phyloP scores from a whole-genome alignment of 2,888 invertebrate genomes.

The Homarus gammarus region DNA sequence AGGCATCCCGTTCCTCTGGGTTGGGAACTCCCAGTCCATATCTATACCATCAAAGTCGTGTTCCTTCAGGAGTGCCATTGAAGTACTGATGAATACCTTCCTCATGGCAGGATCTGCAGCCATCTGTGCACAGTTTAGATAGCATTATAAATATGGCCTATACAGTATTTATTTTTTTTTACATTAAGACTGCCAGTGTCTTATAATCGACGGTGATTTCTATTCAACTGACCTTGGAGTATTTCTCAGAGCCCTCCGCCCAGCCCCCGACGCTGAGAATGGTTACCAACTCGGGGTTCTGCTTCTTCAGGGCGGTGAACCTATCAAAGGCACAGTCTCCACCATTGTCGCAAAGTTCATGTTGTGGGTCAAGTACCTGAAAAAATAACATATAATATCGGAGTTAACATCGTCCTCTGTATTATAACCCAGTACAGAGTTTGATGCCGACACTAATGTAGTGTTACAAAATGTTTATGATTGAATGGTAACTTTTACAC shows the following conservation, averaged over 20 bases:
- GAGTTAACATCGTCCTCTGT: not conserved
- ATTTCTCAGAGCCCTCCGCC: conserved; percentile 55
- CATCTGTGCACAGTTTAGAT: no score
- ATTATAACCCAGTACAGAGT: not conserved
- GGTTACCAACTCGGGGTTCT: conserved; percentile 38
- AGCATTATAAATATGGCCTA: no score
- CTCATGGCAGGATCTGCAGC: conserved; percentile 79
- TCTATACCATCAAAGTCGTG: conserved; percentile 92
- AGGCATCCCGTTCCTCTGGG: conserved; percentile 86
- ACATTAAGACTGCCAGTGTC: no score
- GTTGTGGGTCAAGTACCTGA: conserved; percentile 66
- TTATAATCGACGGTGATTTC: no score
- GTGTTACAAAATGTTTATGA: not conserved
- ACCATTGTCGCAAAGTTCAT: conserved; percentile 66
- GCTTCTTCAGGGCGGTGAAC: conserved; percentile 62
- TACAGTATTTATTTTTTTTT: no score
- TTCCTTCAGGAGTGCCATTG: conserved; percentile 84
- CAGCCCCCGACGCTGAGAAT: conserved; percentile 61
- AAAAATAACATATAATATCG: not conserved
- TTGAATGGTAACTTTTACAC: not conserved
- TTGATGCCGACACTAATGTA: not conserved
- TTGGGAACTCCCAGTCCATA: conserved; percentile 82
- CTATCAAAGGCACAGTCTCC: conserved; percentile 62
- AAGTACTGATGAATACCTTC: conserved; percentile 83
- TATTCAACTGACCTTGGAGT: conserved; percentile 43